Conservation (phyloP, 2,888 invertebrate species). For the Raillietiella orientalis region DNA sequence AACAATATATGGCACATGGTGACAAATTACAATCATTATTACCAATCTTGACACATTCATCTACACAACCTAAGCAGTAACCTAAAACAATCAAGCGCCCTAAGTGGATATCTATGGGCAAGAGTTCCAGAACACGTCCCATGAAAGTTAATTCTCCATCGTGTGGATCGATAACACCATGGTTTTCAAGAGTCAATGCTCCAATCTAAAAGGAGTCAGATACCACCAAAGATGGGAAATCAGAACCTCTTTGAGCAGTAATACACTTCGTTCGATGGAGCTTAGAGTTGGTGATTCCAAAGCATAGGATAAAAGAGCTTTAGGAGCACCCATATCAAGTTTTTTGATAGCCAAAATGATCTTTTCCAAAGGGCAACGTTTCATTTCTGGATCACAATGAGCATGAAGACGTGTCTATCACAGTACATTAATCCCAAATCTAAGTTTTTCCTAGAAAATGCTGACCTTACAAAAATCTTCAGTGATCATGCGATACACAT, state of each 20-base stretch:
- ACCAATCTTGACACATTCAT: conserved; percentile 56
- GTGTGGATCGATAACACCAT: conserved; percentile 16
- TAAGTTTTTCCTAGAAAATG: too few relatives aligned
- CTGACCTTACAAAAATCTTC: conserved; percentile 21
- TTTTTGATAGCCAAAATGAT: conserved; percentile 46
- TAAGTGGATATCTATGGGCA: conserved; percentile 50
- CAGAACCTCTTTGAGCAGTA: conserved; percentile 42
- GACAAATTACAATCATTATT: conserved; percentile 7
- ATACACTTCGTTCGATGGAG: conserved; percentile 44
- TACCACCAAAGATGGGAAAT: not conserved
- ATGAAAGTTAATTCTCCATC: conserved; percentile 68
- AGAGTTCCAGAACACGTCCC: conserved; percentile 40
- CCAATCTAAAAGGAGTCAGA: conserved; percentile 18
- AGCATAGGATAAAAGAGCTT: conserved; percentile 44
- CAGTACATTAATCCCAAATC: too few relatives aligned
- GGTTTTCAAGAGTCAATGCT: conserved; percentile 27
- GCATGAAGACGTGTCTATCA: conserved; percentile 2
- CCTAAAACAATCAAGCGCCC: conserved; percentile 59
- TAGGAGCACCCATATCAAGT: conserved; percentile 43
- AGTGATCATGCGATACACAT: conserved; percentile 48
- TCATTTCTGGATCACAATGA: conserved; percentile 29
- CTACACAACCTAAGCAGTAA: conserved; percentile 45
- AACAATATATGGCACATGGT: conserved; percentile 8
- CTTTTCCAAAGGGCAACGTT: conserved; percentile 42
- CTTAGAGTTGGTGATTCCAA: conserved; percentile 54